Evolutionary conservation across 2,888 invertebrate species (phyloP).

Genomic region (Neria commutata): DNA sequence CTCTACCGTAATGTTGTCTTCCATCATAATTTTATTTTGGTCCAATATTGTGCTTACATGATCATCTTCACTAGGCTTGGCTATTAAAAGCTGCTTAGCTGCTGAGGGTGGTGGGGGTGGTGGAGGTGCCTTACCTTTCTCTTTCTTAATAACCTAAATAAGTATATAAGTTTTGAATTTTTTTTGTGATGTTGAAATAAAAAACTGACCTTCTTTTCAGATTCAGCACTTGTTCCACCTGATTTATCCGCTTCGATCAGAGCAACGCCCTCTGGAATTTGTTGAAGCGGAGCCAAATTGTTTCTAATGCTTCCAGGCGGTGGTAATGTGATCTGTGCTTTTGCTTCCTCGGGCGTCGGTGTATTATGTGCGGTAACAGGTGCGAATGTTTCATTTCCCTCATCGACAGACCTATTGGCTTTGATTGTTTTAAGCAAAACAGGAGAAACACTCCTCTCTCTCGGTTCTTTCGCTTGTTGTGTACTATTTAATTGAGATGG

Average conservation of each 20-base stretch:
- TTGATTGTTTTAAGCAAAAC: conserved; percentile 37
- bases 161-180: too few relatives aligned
- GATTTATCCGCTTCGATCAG: conserved; percentile 33
- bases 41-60: conserved; percentile 40
- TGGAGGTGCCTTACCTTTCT: conserved; percentile 82
- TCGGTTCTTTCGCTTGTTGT: conserved; percentile 41
- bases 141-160: conserved; percentile 73
- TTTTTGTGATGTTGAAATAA: too few relatives aligned
- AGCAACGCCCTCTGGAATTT: conserved; percentile 31
- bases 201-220: conserved; percentile 56
- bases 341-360: conserved; percentile 11
- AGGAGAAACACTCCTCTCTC: conserved; percentile 23
- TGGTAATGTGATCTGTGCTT: conserved; percentile 8
- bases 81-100: conserved; percentile 4
- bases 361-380: conserved; percentile 40
- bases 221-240: conserved; percentile 35
- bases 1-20: conserved; percentile 33
- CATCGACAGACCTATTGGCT: conserved; percentile 37
- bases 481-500: conserved; percentile 52
- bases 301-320: conserved; percentile 13
- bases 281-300: conserved; percentile 23
- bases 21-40: conserved; percentile 17
- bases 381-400: conserved; percentile 37
- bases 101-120: conserved; percentile 62
- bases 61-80: conserved; percentile 14